A percentile compares a stretch with the other conserved stretches of the same genome.
These are phyloP conservation scores for Acridotheres tristis DNA, from an alignment of 2,797 vertebrate species.

Conservation along the genomic window DNA sequence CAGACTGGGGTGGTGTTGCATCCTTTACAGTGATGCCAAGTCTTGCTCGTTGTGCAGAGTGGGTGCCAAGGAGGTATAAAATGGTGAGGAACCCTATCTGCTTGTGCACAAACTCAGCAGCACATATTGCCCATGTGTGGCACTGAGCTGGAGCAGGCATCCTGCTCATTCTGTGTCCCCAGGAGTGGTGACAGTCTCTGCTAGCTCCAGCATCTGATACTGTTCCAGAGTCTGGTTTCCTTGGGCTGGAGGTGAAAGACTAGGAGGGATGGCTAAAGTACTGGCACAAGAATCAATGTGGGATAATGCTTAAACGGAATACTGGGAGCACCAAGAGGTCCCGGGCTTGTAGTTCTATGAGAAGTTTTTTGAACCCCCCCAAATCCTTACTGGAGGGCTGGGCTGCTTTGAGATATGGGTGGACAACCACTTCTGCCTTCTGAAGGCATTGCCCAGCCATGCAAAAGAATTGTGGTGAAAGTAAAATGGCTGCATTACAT, in stretches of 20 bases:
- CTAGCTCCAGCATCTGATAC: not conserved
- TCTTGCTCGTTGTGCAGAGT: not conserved
- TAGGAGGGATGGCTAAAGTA: not conserved
- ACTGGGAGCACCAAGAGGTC: not conserved
- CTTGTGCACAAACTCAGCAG: not conserved
- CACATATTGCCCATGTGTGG: rapidly evolving
- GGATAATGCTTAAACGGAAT: not conserved
- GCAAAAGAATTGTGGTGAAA: not conserved
- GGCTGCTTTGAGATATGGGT: not conserved
- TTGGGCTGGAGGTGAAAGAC: not conserved
- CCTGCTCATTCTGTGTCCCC: not conserved
- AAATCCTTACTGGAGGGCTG: not conserved
- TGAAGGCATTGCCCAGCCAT: not conserved
- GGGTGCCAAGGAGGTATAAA: not conserved
- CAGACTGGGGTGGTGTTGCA: rapidly evolving
- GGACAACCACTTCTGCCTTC: not conserved
- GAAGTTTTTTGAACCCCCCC: not conserved
- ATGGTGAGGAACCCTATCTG: not conserved
- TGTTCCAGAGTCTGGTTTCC: not conserved
- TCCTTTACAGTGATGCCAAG: not conserved
- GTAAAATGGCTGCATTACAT: not conserved
- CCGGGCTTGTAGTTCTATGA: not conserved
- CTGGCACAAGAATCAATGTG: not conserved
- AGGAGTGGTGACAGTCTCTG: not conserved
- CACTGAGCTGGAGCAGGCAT: not conserved